Conservation (phyloP, 2,888 invertebrate genomes). For the Scaptomyza polygonia region DNA sequence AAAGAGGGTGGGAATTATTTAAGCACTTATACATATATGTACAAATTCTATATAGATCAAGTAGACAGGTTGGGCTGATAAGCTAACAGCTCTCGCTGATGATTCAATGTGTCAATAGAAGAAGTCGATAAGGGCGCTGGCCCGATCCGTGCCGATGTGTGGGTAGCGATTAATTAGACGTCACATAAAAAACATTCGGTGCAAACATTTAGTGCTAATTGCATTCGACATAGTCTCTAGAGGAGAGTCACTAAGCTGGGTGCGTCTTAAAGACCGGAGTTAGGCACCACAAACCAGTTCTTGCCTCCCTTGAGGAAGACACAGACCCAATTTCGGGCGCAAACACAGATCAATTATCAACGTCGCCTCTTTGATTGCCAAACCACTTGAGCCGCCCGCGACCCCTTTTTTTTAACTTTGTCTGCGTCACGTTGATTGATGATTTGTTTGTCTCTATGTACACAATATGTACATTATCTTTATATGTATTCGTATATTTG, state of each 20-base stretch:
- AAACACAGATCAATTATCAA: constrained; percentile 70
- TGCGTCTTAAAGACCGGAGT: constrained; percentile 5
- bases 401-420: constrained; percentile 53
- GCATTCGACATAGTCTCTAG: constrained; percentile 25
- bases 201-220: constrained; percentile 51
- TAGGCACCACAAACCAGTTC: constrained; percentile 47
- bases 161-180: constrained; percentile 49
- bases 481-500: constrained; percentile 26
- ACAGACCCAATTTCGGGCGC: constrained; percentile 44
- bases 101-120: constrained; percentile 66
- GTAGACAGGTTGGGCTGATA: constrained; percentile 54
- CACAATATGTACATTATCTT: constrained; percentile 1
- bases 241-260: no score
- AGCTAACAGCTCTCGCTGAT: constrained; percentile 47
- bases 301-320: not conserved
- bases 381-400: constrained; percentile 72
- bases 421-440: constrained; percentile 70
- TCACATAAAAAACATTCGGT: constrained; percentile 38
- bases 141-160: constrained; percentile 34
- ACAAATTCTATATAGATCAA: not conserved
- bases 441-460: constrained; percentile 68
- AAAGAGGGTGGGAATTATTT: not conserved
- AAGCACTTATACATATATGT: not conserved
- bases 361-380: constrained; percentile 73
- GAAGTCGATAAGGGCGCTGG: constrained; percentile 49